These are phyloP conservation scores for Standfussiana lucernea DNA, from an alignment of 2,888 invertebrate genomes.

Conservation along the genomic window DNA sequence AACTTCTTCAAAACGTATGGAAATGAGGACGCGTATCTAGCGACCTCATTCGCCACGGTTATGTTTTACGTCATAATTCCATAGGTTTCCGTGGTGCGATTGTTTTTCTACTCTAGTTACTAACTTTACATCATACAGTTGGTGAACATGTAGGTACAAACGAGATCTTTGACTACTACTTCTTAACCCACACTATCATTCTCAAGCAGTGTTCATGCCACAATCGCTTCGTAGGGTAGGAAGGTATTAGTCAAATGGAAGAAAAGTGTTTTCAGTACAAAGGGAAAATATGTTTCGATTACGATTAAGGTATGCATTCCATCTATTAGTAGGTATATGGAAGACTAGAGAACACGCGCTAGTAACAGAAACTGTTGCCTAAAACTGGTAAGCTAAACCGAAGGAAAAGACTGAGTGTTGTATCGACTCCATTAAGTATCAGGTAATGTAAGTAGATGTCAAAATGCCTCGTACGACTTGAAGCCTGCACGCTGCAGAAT, in stretches of 20 bases:
- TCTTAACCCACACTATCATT: slow-evolving; percentile 4
- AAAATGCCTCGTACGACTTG: not conserved
- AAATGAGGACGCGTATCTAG: slow-evolving; percentile 56
- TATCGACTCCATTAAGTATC: not conserved
- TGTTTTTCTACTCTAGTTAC: slow-evolving; percentile 68
- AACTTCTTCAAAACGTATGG: slow-evolving; percentile 51
- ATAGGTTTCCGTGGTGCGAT: slow-evolving; percentile 53
- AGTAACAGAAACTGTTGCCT: not conserved
- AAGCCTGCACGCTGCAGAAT: not conserved
- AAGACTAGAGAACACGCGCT: not conserved
- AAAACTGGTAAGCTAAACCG: not conserved
- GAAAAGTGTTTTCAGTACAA: not conserved
- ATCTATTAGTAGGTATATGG: not conserved
- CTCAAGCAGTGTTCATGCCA: not conserved
- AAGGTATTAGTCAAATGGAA: not conserved
- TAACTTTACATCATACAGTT: slow-evolving; percentile 54
- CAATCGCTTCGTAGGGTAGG: not conserved
- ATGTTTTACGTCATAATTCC: slow-evolving; percentile 52
- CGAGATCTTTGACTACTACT: slow-evolving; percentile 1
- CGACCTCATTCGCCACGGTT: slow-evolving; percentile 54
- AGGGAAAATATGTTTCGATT: not conserved
- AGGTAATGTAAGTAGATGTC: not conserved
- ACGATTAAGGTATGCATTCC: not conserved
- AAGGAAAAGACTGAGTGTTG: too few species aligned
- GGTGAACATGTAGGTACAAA: slow-evolving; percentile 14